Conservation (phyloP, 2,113 vertebrate species). For the Sarotherodon lohbergeri region DNA sequence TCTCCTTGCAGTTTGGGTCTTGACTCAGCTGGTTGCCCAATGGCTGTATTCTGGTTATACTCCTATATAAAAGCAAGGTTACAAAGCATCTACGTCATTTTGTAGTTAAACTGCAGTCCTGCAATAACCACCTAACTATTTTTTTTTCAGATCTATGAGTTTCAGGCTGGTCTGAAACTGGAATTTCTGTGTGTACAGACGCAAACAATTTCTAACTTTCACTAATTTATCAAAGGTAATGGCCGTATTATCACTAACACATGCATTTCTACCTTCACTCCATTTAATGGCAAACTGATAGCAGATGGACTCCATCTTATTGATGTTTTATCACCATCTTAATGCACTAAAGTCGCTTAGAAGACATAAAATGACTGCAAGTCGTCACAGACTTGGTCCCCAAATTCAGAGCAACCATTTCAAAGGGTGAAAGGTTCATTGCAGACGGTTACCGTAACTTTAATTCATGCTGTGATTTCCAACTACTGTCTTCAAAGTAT, state of each 20-base stretch:
- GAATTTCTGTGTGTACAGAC: not conserved
- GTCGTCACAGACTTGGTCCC: not conserved
- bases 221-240: not conserved
- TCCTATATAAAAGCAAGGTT: not conserved
- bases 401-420: not conserved
- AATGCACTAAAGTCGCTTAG: not conserved
- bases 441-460: fast-evolving
- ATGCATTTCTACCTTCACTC: fast-evolving
- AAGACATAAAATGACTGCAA: not conserved
- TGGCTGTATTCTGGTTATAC: fast-evolving
- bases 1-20: not conserved
- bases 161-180: not conserved
- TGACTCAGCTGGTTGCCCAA: not conserved
- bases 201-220: not conserved
- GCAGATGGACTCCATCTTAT: not conserved
- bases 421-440: not conserved
- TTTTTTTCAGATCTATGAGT: fast-evolving
- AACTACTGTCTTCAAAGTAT: not conserved
- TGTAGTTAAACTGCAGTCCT: not conserved
- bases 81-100: not conserved
- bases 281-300: not conserved
- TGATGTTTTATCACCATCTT: not conserved
- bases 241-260: not conserved
- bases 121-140: not conserved
- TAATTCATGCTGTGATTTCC: not conserved